Evolutionary conservation across 2,888 invertebrate genomes (phyloP), one percentile per base, ranked within the genome.

Genomic region (Crematogaster levior): DNA sequence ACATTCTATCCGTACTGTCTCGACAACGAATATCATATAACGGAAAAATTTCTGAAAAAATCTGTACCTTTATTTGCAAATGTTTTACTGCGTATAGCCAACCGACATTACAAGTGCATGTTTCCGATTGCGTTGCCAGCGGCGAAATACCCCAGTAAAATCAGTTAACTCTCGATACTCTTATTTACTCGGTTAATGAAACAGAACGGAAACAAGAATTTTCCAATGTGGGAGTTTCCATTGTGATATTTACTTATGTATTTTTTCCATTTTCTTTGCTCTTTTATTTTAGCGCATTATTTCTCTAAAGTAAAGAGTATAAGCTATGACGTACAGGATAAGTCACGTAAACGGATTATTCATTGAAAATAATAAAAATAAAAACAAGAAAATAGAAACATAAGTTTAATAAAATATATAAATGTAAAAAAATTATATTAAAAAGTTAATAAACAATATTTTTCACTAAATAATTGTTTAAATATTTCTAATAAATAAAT

Each of bases 101-200:
- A 6, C n/a, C 24, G 15, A 15, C 21, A 6, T 12, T 40, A 37
- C n/a, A 73, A 73, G 15, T 73, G 21, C 43, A 15, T 73, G 10
- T 73, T 61, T 73, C 40, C 40, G 73, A 73, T 61, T 43, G 15
- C n/a, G 27, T 43, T 73, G 40, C 60, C 30, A 21, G 43, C 30
- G 73, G 43, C 61, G 15, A 43, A 43, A 40, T 21, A 43, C 15
- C 15, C n/a, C 7, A 9, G 15, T 73, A 73, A 61, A 43, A 43
- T 60, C 60, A 73, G 30, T 73, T 73, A 43, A 30, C 18, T 61
- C 30, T 51, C 40, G 30, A 30, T 61, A 60, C 60, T 43, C 27
- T 73, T 61, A 73, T 61, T 60, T 73, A 30, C 30, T 73, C n/a
- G n/a, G n/a, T 73, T 60, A 73, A 73, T 43, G 60, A 73, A 73